Base-by-base conservation (phyloP, 92 coral and sea anemone genomes). In the Siderastrea siderea region DNA sequence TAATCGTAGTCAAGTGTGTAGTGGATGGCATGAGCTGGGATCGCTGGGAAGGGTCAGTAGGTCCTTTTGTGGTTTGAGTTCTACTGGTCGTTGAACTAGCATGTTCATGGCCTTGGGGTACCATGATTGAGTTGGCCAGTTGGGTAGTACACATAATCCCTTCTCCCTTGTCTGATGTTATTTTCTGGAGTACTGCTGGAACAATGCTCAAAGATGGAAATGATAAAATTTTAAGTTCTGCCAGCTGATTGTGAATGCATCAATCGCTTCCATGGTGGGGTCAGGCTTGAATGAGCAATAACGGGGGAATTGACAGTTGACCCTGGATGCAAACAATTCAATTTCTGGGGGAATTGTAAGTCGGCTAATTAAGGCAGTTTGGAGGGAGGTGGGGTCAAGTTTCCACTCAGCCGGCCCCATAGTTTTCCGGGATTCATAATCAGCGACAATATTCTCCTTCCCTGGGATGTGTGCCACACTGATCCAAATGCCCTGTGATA, bases 201-300 rank as follows among this genome's bases (percentile, higher is more conserved):
- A 77, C 26, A 15, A 90, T 58, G 72, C 91, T 86, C 47, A 90
- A 90, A 7, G 87, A 84, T 12, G 93, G 93, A 71, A 90, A 90
- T 1, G 93, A 71, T 85, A 90, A 13, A 90, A 71, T 45, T 84
- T 58, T 48, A 74, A 80, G 47, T 2, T 11, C 2, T 5, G 43
- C 77, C 50, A 49, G 44, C 6, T 72, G 10, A 50, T 15, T 26
- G 67, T 10, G 51, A 75, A 55, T 1, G 80, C 80, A 17, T 76
- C 52, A 54, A 43, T 58, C 8, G 14, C 43, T 1, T 80, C 43
- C 1, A 82, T 87, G 46, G 47, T 52, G 77, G 87, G 55, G n/a
- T 88, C 91, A 12, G 91, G 83, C 62, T 71, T 81, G 58, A 49
- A 88, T 11, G 87, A 80, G 15, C 71, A 86, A 80, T 87, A 74